phyloP scores from a whole-genome alignment of 2,888 invertebrate genomes.

The Saturnia pavonia region DNA sequence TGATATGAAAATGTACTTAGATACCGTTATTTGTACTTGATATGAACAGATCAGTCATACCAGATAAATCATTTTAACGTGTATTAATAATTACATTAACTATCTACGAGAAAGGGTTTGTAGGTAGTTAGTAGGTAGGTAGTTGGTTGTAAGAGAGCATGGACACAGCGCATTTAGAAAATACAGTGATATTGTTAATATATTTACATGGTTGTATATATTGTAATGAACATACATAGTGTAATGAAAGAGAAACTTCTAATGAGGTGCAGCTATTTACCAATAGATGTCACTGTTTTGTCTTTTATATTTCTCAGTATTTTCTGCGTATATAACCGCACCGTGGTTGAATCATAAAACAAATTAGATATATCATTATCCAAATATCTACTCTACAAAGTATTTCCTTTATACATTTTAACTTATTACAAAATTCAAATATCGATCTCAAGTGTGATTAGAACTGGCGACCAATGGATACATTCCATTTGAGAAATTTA shows the following conservation, averaged over 20 bases:
- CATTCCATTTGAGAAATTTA: too few relatives aligned
- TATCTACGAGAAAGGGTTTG: not conserved
- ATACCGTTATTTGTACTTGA: slow-evolving; percentile 8
- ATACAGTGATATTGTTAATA: not conserved
- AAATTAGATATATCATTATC: too few relatives aligned
- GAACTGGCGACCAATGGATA: not conserved
- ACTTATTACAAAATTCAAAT: not conserved
- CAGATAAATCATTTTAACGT: not conserved
- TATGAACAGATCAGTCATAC: slow-evolving; percentile 1
- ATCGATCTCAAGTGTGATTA: not conserved
- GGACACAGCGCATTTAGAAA: not conserved
- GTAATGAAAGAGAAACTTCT: too few relatives aligned
- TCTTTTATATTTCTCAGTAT: not conserved
- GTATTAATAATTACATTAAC: not conserved
- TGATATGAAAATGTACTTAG: not conserved
- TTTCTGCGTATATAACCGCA: not conserved
- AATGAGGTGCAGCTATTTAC: too few relatives aligned
- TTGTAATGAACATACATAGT: too few relatives aligned
- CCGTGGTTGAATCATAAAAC: not conserved
- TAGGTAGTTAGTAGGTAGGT: not conserved
- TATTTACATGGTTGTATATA: too few relatives aligned
- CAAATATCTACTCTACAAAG: not conserved
- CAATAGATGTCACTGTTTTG: too few relatives aligned
- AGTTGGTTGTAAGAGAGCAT: too few relatives aligned
- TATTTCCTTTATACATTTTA: too few relatives aligned